Conservation (phyloP, 1,140 invertebrate species). For the Microplitis mediator region DNA sequence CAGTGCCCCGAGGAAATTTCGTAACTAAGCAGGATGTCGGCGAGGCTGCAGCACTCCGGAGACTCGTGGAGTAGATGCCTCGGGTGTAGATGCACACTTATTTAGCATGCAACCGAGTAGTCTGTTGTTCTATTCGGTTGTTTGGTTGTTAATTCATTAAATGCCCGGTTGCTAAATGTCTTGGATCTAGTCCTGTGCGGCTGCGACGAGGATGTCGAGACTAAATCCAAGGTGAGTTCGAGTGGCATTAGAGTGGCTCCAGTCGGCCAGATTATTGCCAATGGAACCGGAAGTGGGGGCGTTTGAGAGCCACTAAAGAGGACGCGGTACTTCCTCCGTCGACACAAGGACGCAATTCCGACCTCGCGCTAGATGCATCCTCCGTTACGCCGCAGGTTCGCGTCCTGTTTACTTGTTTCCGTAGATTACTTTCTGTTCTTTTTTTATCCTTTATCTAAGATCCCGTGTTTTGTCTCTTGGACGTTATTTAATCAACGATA, state of each 20-base stretch:
- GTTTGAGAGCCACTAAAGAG: conserved; percentile 34
- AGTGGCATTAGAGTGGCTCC: conserved; percentile 15
- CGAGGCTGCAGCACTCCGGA: too few relatives aligned
- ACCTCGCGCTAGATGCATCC: conserved; percentile 62
- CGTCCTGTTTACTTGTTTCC: conserved; percentile 28
- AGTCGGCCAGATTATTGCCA: background rate
- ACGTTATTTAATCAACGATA: background rate
- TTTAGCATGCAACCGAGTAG: too few relatives aligned
- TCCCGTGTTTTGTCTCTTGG: background rate
- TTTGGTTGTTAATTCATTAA: too few relatives aligned
- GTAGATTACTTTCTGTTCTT: background rate
- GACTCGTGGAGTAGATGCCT: too few relatives aligned
- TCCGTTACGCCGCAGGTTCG: conserved; percentile 48
- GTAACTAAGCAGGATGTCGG: too few relatives aligned
- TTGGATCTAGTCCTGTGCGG: too few relatives aligned
- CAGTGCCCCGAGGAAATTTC: too few relatives aligned
- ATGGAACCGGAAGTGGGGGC: conserved; percentile 13
- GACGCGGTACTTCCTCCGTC: conserved; percentile 49
- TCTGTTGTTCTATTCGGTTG: too few relatives aligned
- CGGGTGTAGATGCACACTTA: too few relatives aligned
- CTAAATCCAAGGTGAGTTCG: too few relatives aligned
- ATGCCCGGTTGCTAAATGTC: too few relatives aligned
- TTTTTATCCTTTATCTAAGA: background rate
- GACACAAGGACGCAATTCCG: conserved; percentile 53
- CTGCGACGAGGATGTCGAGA: too few relatives aligned